Percentiles rank a stretch among this genome's conserved stretches.
phyloP scores from a whole-genome alignment of 1,140 invertebrate species.

The Centruroides vittatus region DNA sequence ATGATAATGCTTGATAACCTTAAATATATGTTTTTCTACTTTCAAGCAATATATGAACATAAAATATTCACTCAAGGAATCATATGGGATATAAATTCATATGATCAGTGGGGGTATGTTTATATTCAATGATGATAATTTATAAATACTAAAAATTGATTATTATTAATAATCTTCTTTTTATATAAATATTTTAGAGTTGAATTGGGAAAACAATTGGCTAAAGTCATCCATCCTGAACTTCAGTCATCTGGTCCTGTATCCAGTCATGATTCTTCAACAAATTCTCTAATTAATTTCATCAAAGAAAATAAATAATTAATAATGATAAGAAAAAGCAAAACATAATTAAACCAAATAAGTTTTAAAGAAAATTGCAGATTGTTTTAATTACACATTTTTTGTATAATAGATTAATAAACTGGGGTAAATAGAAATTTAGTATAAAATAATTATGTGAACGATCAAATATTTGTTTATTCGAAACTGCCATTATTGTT shows the following conservation, averaged over 20 bases:
- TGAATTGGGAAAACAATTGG: constrained; percentile 95
- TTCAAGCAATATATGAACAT: constrained; percentile 88
- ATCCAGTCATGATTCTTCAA: constrained; percentile 66
- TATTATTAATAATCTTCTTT: too few relatives aligned
- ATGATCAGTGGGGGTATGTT: constrained; percentile 95
- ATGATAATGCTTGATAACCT: background rate
- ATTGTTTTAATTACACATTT: too few relatives aligned
- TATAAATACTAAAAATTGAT: background rate
- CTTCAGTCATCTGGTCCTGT: constrained; percentile 46
- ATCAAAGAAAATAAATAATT: constrained; percentile 41
- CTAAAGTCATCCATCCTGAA: constrained; percentile 93
- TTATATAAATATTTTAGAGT: constrained; percentile 41
- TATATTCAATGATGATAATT: background rate
- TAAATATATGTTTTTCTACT: constrained; percentile 19
- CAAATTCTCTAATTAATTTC: constrained; percentile 90
- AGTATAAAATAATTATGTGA: too few relatives aligned
- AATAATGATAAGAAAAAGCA: too few relatives aligned
- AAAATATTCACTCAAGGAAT: constrained; percentile 98
- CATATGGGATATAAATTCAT: constrained; percentile 99
- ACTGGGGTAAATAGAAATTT: too few relatives aligned
- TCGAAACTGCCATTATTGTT: too few relatives aligned
- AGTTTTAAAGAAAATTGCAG: too few relatives aligned
- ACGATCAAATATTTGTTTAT: too few relatives aligned
- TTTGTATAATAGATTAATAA: too few relatives aligned
- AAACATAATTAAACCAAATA: too few relatives aligned